Percentiles rank a stretch among this genome's conserved stretches.
These are phyloP conservation scores for Creontiades dilutus DNA, from an alignment of 2,888 invertebrate genomes.

Conservation along the genomic window DNA sequence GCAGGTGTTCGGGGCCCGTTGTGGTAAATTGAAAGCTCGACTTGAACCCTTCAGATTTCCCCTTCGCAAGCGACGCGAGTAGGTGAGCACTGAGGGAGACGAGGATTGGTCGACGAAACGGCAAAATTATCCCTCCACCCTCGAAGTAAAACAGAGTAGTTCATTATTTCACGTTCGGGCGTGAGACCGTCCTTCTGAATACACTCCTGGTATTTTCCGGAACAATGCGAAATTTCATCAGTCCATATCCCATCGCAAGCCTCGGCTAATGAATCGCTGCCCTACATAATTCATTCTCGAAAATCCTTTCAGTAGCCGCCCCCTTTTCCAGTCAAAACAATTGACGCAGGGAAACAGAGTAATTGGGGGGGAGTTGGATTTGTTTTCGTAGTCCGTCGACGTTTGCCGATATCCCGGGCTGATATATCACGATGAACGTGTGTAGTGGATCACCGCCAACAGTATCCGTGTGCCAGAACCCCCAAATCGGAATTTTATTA, in stretches of 20 bases:
- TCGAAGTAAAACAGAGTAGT: background rate
- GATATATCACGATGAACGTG: background rate
- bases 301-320: background rate
- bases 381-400: background rate
- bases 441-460: background rate
- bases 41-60: slow-evolving; percentile 3
- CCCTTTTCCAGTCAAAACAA: background rate
- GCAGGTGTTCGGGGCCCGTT: background rate
- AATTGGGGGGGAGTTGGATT: background rate
- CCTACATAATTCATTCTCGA: slow-evolving; percentile 6
- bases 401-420: background rate
- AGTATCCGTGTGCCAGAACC: too few species aligned
- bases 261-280: background rate
- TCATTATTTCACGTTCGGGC: slow-evolving; percentile 22
- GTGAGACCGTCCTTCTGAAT: slow-evolving; percentile 14
- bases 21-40: slow-evolving; percentile 25
- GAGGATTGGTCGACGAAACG: background rate
- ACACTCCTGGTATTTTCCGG: slow-evolving; percentile 16
- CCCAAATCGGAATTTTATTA: too few species aligned
- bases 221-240: slow-evolving; percentile 25
- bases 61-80: too few species aligned
- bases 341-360: background rate
- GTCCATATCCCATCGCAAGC: background rate
- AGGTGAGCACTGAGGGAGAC: background rate
- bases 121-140: background rate